Evolutionary conservation across 2,888 invertebrate genomes (phyloP), one percentile per base, ranked within the genome.

Genomic region (Philhelius pedissequus): DNA sequence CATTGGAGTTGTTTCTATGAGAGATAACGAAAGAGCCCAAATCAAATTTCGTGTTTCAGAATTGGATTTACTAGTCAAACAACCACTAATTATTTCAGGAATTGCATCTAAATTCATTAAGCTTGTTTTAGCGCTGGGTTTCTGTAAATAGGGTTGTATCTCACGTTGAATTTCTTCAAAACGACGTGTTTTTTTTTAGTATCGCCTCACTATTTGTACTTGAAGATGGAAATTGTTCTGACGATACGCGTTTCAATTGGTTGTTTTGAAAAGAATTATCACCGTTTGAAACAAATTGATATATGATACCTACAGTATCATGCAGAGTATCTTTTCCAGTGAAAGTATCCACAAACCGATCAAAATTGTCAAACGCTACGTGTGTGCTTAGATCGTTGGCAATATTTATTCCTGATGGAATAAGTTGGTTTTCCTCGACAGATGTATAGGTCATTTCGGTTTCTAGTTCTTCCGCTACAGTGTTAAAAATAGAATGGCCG

Each of bases 291-390:
- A 45, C 45, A 38, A 68, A 68, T 20, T 27, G 66, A n/a, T n/a
- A n/a, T n/a, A n/a, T n/a, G n/a, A n/a, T n/a, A n/a, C n/a, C n/a
- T n/a, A n/a, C n/a, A n/a, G n/a, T 68, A 52, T 3, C 27, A 27
- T 27, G 27, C 27, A 27, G 27, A 27, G 27, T 27, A 27, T 62
- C 62, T 62, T 62, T 62, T 22, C 62, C 40, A 40, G 20, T 20
- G 6, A 45, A 45, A 20, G 25, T 60, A 43, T 60, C 43, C 18
- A 66, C 66, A 9, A 38, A 50, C 13, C 66, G 48, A 30, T 66
- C 50, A 38, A 22, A 66, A 66, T 66, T 38, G n/a, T 66, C 50
- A n/a, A 66, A 66, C 35, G 38, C 66, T n/a, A 52, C 66, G n/a
- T n/a, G n/a, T n/a, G n/a, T n/a, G n/a, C n/a, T n/a, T n/a, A n/a